Percentiles rank a stretch among this genome's conserved stretches.
Evolutionary conservation across 2,113 vertebrate species (phyloP).

Genomic region (Tetraodon nigroviridis): DNA sequence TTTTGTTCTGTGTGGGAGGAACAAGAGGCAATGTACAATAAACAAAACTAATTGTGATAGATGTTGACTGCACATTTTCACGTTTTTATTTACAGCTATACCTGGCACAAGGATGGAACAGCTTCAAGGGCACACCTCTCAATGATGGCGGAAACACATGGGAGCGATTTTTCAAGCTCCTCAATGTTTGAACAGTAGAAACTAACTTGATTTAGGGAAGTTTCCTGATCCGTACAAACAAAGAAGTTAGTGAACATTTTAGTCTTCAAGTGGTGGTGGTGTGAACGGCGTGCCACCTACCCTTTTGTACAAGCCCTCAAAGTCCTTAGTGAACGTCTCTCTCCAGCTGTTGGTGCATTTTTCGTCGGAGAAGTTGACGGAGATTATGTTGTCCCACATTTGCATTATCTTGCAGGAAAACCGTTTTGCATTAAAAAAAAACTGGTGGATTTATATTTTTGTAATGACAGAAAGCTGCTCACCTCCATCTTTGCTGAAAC

Average conservation of each 20-base stretch:
- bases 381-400: conserved; percentile 80
- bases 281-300: conserved; percentile 58
- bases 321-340: conserved; percentile 67
- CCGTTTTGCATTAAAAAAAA: background rate
- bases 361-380: conserved; percentile 70
- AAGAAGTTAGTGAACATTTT: background rate
- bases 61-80: too few relatives aligned
- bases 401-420: conserved; percentile 39
- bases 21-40: background rate
- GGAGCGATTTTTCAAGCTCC: background rate
- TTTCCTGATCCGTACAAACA: conserved; percentile 67
- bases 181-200: conserved; percentile 69
- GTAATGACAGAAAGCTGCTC: conserved; percentile 10
- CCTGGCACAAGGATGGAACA: conserved; percentile 81
- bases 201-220: conserved; percentile 65
- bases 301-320: conserved; percentile 80
- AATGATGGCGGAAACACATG: conserved; percentile 69
- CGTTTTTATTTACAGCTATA: conserved; percentile 41
- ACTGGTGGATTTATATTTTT: background rate
- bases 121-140: conserved; percentile 82
- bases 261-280: background rate
- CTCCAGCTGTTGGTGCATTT: conserved; percentile 73
- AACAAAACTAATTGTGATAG: background rate
- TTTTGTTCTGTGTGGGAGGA: conserved; percentile 57
- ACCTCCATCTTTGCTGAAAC: conserved; percentile 61